phyloP scores from a whole-genome alignment of 2,888 invertebrate genomes.

The Nomada hirtipes region DNA sequence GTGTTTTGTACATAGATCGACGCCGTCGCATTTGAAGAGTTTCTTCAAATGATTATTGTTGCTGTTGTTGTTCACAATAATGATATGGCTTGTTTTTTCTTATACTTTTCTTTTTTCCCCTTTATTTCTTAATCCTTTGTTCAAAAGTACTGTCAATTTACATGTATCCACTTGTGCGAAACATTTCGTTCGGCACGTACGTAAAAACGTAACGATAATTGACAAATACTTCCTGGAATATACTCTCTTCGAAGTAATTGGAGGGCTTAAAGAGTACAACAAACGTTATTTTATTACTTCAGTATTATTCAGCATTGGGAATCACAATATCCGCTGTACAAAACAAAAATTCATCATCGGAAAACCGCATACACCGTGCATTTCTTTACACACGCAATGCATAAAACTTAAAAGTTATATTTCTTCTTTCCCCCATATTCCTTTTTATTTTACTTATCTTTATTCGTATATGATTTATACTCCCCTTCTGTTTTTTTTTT shows the following conservation, averaged over 20 bases:
- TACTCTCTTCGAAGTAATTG: conserved; percentile 32
- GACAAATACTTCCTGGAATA: conserved; percentile 29
- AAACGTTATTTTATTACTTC: conserved; percentile 67
- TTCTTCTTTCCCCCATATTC: conserved; percentile 55
- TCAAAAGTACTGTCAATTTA: conserved; percentile 39
- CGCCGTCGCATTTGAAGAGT: conserved; percentile 23
- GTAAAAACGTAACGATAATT: conserved; percentile 43
- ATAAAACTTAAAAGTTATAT: conserved; percentile 75
- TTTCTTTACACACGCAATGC: conserved; percentile 65
- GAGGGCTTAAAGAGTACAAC: conserved; percentile 59
- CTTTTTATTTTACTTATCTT: conserved; percentile 61
- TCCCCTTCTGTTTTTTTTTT: conserved; percentile 45
- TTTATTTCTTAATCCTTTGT: conserved; percentile 32
- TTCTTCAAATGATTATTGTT: conserved; percentile 17
- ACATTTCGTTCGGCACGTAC: background rate
- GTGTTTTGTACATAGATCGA: conserved; percentile 47
- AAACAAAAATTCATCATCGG: conserved; percentile 82
- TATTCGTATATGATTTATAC: conserved; percentile 60
- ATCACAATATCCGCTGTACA: conserved; percentile 83
- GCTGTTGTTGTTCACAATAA: conserved; percentile 28
- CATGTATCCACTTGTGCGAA: conserved; percentile 28
- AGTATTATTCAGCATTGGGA: conserved; percentile 79
- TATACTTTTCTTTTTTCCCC: conserved; percentile 1
- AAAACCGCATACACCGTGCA: conserved; percentile 74
- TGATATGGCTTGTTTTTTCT: conserved; percentile 20